A percentile compares a stretch with the other conserved stretches of the same genome.
Conservation (phyloP, 2,888 invertebrate species). For the Omphaloscelis lunosa region DNA sequence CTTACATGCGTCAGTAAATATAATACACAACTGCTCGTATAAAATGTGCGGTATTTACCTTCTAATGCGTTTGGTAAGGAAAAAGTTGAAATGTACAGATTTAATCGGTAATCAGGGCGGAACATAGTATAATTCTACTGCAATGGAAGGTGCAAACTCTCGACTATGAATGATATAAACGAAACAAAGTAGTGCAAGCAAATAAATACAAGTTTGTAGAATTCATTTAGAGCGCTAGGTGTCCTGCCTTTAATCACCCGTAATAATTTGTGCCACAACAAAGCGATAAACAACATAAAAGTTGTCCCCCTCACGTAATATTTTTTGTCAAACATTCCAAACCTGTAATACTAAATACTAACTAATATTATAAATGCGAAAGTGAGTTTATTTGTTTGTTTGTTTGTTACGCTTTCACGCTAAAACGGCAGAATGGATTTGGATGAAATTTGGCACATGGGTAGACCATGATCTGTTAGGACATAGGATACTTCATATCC, state of each 20-base stretch:
- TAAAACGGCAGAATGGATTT: too few species aligned
- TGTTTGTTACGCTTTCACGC: too few species aligned
- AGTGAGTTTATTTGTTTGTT: too few species aligned
- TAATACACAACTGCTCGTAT: conserved; percentile 51
- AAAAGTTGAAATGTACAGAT: conserved; percentile 46
- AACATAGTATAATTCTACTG: conserved; percentile 53
- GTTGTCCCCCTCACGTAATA: not conserved
- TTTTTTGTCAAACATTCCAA: not conserved
- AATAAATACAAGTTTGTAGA: conserved; percentile 12
- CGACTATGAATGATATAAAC: conserved; percentile 33
- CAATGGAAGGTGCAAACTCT: conserved; percentile 42
- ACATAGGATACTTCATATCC: too few species aligned
- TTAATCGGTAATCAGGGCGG: conserved; percentile 51
- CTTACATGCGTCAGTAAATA: conserved; percentile 62
- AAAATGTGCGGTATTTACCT: conserved; percentile 50
- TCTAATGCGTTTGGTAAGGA: conserved; percentile 29
- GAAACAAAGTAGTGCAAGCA: conserved; percentile 30
- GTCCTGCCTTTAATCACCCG: not conserved
- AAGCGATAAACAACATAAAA: not conserved
- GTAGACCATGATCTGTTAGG: too few species aligned
- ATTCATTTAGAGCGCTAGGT: not conserved
- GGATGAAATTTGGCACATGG: too few species aligned
- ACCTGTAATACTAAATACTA: not conserved
- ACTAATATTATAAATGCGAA: too few species aligned
- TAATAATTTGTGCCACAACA: not conserved